Conservation (phyloP, 2,888 invertebrate species). For the Yponomeuta sedellus region DNA sequence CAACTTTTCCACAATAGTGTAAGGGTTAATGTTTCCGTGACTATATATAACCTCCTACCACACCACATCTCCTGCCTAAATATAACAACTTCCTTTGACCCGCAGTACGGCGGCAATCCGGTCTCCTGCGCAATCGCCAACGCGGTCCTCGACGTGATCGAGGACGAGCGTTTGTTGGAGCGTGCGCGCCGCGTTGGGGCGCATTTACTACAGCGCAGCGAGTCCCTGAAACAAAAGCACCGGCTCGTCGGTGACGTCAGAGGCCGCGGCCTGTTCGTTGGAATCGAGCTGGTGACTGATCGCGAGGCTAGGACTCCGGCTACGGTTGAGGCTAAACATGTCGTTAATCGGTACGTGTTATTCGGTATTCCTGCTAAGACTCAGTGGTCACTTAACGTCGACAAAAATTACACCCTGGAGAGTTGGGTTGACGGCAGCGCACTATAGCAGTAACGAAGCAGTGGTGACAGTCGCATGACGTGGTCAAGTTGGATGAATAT, state of each 20-base stretch:
- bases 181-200: slow-evolving; percentile 90
- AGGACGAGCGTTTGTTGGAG: slow-evolving; percentile 89
- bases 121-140: slow-evolving; percentile 98
- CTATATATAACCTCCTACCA: no score
- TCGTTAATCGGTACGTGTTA: slow-evolving; percentile 81
- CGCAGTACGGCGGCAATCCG: slow-evolving; percentile 97
- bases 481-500: no score
- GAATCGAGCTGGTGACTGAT: slow-evolving; percentile 92
- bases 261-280: slow-evolving; percentile 95
- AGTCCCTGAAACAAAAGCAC: slow-evolving; percentile 83
- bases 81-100: background rate
- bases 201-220: slow-evolving; percentile 82
- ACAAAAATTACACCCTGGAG: no score
- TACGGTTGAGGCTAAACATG: slow-evolving; percentile 85
- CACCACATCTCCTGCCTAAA: background rate
- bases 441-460: no score
- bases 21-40: no score
- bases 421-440: no score
- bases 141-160: slow-evolving; percentile 95
- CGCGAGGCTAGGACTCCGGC: slow-evolving; percentile 87
- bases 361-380: no score
- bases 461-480: no score
- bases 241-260: slow-evolving; percentile 91
- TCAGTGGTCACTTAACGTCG: background rate
- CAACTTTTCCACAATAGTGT: no score